Evolutionary conservation across 1,140 invertebrate genomes (phyloP), one percentile per base, ranked within the genome.

Genomic region (Lasaia peninsularis): DNA sequence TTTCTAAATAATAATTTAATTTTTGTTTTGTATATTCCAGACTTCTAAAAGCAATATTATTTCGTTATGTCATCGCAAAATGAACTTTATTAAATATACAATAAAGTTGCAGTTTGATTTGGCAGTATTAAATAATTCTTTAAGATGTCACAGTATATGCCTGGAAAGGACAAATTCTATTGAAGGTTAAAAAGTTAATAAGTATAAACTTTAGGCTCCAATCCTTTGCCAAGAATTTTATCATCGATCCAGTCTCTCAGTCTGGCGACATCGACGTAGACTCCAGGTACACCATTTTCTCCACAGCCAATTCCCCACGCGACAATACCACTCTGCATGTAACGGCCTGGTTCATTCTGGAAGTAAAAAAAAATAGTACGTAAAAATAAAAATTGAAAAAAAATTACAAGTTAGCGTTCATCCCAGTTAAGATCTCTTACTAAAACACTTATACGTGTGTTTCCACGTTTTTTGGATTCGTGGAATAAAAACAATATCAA

Each of bases 251-350:
- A 95, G 35, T 88, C 78, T 44, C 91, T 81, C 48, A 92, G 90
- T 51, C 91, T 86, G 7, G 91, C 80, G 0, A 94, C 91, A 63
- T 93, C 91, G 0, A 92, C 91, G 69, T 95, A 95, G 1, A 95
- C 94, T 0, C 94, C 94, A 10, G 94, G 94, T 3, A 92, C 88
- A 35, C 90, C 91, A 31, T 85, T 69, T 6, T 85, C 77, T 0
- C 89, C 91, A 61, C 91, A 92, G 2, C 90, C 90, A 40, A 93
- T 91, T n/a, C 93, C 93, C 93, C 93, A 94, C 0, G 92, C 91
- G 0, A 94, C 92, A 3, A 94, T 89, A 24, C 93, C 93, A 20
- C 83, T 88, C 60, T 93, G 91, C 11, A 91, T 67, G 70, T 92
- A 92, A 14, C 90, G 77, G 16, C 83, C 81, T 1, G 82, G 73